phyloP scores from a whole-genome alignment of 2,797 vertebrate species.

The Hoplostethus atlanticus region DNA sequence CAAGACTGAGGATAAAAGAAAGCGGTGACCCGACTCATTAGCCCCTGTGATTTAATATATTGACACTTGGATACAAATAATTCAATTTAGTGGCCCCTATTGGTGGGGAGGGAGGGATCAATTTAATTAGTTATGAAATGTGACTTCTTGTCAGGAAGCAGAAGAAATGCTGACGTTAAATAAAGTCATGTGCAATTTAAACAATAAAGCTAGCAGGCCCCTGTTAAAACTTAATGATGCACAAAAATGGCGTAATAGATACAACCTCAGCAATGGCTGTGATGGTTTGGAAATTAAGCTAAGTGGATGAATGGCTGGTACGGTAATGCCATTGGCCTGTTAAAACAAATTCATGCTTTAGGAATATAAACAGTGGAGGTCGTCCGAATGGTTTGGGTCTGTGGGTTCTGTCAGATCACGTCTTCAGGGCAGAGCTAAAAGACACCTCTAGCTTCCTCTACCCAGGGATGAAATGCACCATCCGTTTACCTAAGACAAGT shows the following conservation, averaged over 20 bases:
- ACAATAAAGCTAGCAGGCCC: slow-evolving; percentile 96
- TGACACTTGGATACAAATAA: slow-evolving; percentile 99
- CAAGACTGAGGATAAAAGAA: slow-evolving; percentile 95
- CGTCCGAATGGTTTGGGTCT: slow-evolving; percentile 28
- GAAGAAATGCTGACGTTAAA: slow-evolving; percentile 99
- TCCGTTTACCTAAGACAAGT: slow-evolving; percentile 9
- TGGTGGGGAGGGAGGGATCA: slow-evolving; percentile 92
- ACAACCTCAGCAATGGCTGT: slow-evolving; percentile 89
- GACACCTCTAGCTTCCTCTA: not conserved
- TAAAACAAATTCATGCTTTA: slow-evolving; percentile 88
- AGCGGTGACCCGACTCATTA: slow-evolving; percentile 98
- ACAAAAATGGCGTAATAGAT: slow-evolving; percentile 94
- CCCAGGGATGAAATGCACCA: slow-evolving; percentile 9
- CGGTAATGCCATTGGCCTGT: slow-evolving; percentile 86
- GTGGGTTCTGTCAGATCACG: slow-evolving; percentile 40
- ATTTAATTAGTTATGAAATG: slow-evolving; percentile 99
- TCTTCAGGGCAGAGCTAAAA: slow-evolving; percentile 17
- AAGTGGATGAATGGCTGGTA: slow-evolving; percentile 88
- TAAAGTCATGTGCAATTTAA: slow-evolving; percentile 93
- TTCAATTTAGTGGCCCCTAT: slow-evolving; percentile 97
- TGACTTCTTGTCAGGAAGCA: slow-evolving; percentile 95
- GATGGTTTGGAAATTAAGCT: slow-evolving; percentile 91
- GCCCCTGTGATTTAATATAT: slow-evolving; percentile 99
- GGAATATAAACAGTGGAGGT: slow-evolving; percentile 65
- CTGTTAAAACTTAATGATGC: slow-evolving; percentile 98